Evolutionary conservation across 2,113 vertebrate species (phyloP), one percentile per base, ranked within the genome.

Genomic region (Vulpes ferrilata): DNA sequence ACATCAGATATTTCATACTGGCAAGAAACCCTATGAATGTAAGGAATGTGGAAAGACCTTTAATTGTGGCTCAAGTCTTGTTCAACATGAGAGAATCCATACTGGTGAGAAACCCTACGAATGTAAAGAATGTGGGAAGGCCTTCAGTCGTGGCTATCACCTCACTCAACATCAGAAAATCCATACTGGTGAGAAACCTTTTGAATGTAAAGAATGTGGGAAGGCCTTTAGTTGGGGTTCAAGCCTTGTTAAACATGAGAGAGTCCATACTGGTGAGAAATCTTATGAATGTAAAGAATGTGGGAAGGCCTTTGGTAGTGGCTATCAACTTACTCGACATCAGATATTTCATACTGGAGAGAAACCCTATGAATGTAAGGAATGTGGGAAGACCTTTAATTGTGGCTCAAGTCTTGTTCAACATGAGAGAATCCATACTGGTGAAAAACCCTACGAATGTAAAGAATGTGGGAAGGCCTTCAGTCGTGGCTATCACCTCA

Each of bases 61-160:
- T 62, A 93, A 43, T 11, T 96, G 90, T 9, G 95, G 79, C 23
- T 90, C 95, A 11, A 90, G 57, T 79, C 90, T 97, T 89, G 19
- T 19, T 78, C 62, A 96, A 16, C 81, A 96, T 16, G 38, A 87
- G 38, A 92, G 96, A 97, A 96, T 85, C 32, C 94, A 96, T 25
- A 93, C 73, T 7, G 97, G 78, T 32, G 35, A 97, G 92, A 98
- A 96, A 79, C 80, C 93, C 6, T 97, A 93, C 59, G n/a, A 76
- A 32, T 96, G 69, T 80, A 82, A 93, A 15, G 90, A 88, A 27
- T 93, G 67, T 64, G 82, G 90, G 5, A 97, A 96, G 15, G 15
- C 57, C 23, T 98, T 96, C 53, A 91, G 51, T 16, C 96, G 84
- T 3, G 94, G 78, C 74, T 94, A 27, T 90, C 93, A 59, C 65